Percentiles rank a stretch among this genome's conserved stretches.
phyloP scores from a whole-genome alignment of 1,140 invertebrate species.

The Asobara japonica region DNA sequence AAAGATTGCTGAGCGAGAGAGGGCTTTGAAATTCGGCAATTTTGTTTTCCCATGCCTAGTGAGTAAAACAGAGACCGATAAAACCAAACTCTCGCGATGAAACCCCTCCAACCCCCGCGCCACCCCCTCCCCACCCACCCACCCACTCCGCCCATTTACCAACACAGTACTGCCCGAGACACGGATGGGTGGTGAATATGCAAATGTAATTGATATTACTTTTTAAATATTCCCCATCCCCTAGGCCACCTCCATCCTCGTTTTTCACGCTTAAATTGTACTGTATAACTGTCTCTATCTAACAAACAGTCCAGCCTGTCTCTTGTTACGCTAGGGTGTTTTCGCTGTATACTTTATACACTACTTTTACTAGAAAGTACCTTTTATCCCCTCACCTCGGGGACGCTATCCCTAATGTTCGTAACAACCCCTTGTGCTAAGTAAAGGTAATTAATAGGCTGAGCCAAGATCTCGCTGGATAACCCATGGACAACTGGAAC shows the following conservation, averaged over 20 bases:
- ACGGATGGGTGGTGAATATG: constrained; percentile 62
- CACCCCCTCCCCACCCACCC: no score
- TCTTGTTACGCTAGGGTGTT: constrained; percentile 43
- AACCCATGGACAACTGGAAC: constrained; percentile 36
- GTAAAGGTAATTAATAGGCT: constrained; percentile 63
- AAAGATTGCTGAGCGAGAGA: constrained; percentile 19
- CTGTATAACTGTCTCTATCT: neutral
- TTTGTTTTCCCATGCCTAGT: constrained; percentile 18
- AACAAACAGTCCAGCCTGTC: constrained; percentile 40
- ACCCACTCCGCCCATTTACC: no score
- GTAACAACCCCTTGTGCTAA: constrained; percentile 32
- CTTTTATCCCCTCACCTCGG: neutral
- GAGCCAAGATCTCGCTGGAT: constrained; percentile 50
- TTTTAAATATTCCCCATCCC: constrained; percentile 67
- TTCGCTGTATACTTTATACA: constrained; percentile 15
- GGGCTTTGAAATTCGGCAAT: constrained; percentile 31
- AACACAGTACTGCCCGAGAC: constrained; percentile 43
- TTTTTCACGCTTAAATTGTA: constrained; percentile 28
- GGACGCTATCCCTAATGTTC: neutral
- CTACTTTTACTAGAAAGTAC: constrained; percentile 24
- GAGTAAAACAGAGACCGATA: constrained; percentile 2
- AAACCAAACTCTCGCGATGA: neutral
- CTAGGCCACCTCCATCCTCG: constrained; percentile 25
- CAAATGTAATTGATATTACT: constrained; percentile 68
- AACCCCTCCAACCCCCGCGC: no score